These are phyloP conservation scores for Rachycentron canadum DNA, from an alignment of 2,797 vertebrate genomes.

Conservation along the genomic window DNA sequence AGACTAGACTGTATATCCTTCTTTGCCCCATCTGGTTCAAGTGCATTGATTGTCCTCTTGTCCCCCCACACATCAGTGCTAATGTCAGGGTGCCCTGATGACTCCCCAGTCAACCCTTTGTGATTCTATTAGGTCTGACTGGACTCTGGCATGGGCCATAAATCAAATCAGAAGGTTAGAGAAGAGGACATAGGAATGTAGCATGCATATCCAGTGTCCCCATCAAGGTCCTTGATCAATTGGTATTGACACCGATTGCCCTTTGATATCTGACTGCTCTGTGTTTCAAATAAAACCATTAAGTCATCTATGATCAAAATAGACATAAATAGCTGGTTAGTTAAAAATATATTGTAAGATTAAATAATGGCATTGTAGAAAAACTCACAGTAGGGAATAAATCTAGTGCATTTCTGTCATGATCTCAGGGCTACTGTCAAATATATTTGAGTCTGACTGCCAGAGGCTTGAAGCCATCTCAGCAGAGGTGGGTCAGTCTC, in stretches of 20 bases:
- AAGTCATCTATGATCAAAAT: not conserved
- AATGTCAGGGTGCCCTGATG: conserved; percentile 16
- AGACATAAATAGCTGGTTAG: not conserved
- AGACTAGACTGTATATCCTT: conserved; percentile 8
- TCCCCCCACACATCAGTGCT: conserved; percentile 19
- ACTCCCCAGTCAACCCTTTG: conserved; percentile 51
- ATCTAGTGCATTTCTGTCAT: conserved; percentile 43
- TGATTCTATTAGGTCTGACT: conserved; percentile 65
- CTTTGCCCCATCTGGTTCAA: conserved; percentile 29
- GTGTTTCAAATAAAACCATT: not conserved
- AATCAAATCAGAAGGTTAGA: conserved; percentile 69
- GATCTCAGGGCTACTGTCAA: conserved; percentile 32
- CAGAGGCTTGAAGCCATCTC: not conserved
- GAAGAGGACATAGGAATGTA: conserved; percentile 43
- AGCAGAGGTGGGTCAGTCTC: conserved; percentile 10
- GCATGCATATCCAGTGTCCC: conserved; percentile 25
- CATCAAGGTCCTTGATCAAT: conserved; percentile 41
- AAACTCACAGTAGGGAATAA: not conserved
- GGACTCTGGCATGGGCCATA: conserved; percentile 50
- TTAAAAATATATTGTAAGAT: conserved; percentile 14
- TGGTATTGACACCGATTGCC: conserved; percentile 30
- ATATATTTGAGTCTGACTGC: conserved; percentile 28
- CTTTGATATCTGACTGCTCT: conserved; percentile 4
- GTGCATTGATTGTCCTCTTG: conserved; percentile 40
- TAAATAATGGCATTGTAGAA: not conserved